Conservation (phyloP, 92 coral and sea anemone species). For the Isaurus tuberculatus region DNA sequence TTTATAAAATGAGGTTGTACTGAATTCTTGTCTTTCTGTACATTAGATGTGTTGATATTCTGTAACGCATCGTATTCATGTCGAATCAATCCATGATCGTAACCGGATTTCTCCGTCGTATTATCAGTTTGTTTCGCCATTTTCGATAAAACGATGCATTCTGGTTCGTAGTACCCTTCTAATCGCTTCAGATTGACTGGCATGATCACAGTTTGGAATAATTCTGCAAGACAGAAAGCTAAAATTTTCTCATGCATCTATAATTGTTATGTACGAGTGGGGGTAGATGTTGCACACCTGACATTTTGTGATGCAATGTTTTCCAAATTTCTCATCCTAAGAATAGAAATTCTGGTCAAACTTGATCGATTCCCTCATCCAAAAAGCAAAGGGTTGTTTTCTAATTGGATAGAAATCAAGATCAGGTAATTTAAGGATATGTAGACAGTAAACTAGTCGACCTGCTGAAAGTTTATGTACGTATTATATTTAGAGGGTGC, state of each 20-base stretch:
- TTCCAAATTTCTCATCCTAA: too few relatives aligned
- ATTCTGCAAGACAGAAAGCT: background rate
- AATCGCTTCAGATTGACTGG: constrained; percentile 27
- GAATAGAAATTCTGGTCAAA: too few relatives aligned
- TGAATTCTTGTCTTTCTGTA: background rate
- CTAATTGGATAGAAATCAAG: too few relatives aligned
- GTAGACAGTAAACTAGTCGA: too few relatives aligned
- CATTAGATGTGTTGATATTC: background rate
- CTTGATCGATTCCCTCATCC: too few relatives aligned
- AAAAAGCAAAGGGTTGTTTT: background rate
- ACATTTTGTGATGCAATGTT: too few relatives aligned
- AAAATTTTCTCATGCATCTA: background rate
- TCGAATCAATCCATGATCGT: background rate
- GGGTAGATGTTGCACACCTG: too few relatives aligned
- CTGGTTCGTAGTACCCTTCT: constrained; percentile 37
- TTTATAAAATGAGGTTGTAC: background rate
- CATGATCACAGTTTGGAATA: constrained; percentile 34
- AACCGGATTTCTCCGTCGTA: background rate
- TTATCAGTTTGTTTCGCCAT: background rate
- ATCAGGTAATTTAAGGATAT: too few relatives aligned
- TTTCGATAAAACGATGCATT: constrained; percentile 9
- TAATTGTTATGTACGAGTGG: background rate
- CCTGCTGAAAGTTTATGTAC: too few relatives aligned
- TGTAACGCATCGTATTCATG: constrained; percentile 13
- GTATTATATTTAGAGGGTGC: too few relatives aligned